Evolutionary conservation across 2,888 invertebrate species (phyloP), one percentile per base, ranked within the genome.

Genomic region (Pemphredon lugubris): DNA sequence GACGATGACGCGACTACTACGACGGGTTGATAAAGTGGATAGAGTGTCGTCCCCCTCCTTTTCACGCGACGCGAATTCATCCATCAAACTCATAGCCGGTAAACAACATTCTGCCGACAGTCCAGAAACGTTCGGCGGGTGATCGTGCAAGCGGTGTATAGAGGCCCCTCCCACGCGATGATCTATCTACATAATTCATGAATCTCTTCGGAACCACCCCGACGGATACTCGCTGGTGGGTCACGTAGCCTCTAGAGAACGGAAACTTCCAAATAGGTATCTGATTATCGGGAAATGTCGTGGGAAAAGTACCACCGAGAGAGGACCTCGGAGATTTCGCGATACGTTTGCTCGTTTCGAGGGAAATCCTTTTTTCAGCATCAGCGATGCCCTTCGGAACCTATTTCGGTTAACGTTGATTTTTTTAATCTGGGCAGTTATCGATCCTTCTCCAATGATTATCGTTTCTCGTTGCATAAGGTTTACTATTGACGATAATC

Each of bases 151-250:
- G 45, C 53, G 23, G 44, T 61, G 64, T 55, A 53, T 34, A 47
- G 57, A 37, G 23, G 37, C 73, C 57, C 66, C 76, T 77, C 74
- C 75, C 72, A 58, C 72, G 47, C 59, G 55, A 40, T 54, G 68
- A 81, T 64, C 76, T 73, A 55, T 73, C 69, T 82, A 68, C 81
- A 79, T 84, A 83, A 83, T 84, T 83, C 82, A 84, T 81, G 78
- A 76, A 72, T 71, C 60, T 72, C 73, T 75, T 75, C 60, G 20
- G 58, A 50, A 67, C 59, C 68, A 51, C 45, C 67, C 57, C 13
- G 50, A 39, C 63, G 57, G 74, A 64, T 39, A 58, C 66, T 58
- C 51, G 45, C 6, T 9, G 65, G 55, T 66, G 50, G 77, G 69
- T 71, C 71, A 55, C 68, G 71, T 78, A 74, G 58, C 67, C 42